Evolutionary conservation across 2,113 vertebrate genomes (phyloP).

Genomic region (Apteryx owenii): DNA sequence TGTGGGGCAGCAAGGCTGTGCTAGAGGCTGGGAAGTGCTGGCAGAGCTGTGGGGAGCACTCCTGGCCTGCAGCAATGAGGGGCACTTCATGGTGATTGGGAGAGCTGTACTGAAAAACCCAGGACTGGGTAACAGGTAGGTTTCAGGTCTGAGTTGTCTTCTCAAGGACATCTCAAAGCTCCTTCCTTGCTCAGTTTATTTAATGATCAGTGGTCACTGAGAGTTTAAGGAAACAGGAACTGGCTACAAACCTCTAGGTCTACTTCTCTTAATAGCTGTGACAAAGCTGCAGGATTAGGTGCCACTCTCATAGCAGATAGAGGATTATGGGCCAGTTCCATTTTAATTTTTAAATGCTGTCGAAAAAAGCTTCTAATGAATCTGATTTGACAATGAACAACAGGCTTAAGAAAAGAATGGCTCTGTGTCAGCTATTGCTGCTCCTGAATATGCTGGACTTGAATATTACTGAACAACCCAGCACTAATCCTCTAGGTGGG

Average conservation of each 20-base stretch:
- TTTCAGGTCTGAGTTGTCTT: neutral
- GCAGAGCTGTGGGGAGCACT: neutral
- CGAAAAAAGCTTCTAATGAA: neutral
- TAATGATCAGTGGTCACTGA: neutral
- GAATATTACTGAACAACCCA: neutral
- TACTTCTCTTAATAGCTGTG: neutral
- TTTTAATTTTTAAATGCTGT: neutral
- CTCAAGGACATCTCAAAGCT: neutral
- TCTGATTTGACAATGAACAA: neutral
- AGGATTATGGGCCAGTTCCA: neutral
- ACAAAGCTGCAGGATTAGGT: neutral
- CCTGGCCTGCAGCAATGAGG: no score
- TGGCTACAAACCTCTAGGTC: neutral
- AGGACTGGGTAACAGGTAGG: no score
- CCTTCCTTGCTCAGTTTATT: neutral
- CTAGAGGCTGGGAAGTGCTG: neutral
- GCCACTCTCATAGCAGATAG: neutral
- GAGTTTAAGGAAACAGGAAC: neutral
- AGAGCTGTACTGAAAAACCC: neutral
- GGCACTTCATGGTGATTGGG: fast-evolving
- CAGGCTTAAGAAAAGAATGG: neutral
- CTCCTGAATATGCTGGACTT: neutral
- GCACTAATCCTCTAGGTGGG: fast-evolving
- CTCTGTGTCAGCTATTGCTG: neutral
- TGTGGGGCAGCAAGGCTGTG: neutral